phyloP scores from a whole-genome alignment of 2,888 invertebrate species.

The Sturmia bella region DNA sequence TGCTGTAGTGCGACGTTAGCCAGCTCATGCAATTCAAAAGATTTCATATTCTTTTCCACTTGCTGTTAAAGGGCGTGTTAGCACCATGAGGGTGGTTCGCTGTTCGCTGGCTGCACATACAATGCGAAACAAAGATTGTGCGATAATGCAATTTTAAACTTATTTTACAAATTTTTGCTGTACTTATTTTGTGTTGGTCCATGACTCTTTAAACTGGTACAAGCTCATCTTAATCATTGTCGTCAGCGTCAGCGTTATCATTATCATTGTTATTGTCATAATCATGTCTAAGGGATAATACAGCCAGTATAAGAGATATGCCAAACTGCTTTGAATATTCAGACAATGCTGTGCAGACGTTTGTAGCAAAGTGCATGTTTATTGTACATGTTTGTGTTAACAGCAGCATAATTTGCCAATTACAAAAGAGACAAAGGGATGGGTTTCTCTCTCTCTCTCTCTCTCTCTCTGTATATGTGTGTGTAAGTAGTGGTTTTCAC shows the following conservation, averaged over 20 bases:
- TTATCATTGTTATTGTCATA: constrained; percentile 46
- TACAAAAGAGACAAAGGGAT: not conserved
- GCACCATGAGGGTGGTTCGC: not conserved
- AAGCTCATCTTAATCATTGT: constrained; percentile 31
- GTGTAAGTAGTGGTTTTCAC: not conserved
- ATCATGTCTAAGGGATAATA: constrained; percentile 35
- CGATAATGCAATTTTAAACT: constrained; percentile 47
- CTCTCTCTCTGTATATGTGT: not conserved
- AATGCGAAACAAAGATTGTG: constrained; percentile 34
- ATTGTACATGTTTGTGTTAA: not conserved
- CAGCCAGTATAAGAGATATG: constrained; percentile 34
- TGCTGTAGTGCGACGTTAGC: constrained; percentile 1
- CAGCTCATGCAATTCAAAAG: constrained; percentile 1
- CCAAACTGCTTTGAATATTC: constrained; percentile 45
- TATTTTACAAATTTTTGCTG: constrained; percentile 1
- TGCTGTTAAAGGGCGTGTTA: not conserved
- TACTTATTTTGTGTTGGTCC: constrained; percentile 35
- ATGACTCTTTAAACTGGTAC: constrained; percentile 43
- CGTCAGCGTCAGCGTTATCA: constrained; percentile 1
- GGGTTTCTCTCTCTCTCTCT: no score
- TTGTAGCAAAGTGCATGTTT: not conserved
- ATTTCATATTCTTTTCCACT: not conserved
- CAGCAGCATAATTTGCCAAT: constrained; percentile 20
- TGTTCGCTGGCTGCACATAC: no score
- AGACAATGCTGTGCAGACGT: not conserved